phyloP scores from a whole-genome alignment of 2,113 vertebrate species.

The Copsychus sechellarum region DNA sequence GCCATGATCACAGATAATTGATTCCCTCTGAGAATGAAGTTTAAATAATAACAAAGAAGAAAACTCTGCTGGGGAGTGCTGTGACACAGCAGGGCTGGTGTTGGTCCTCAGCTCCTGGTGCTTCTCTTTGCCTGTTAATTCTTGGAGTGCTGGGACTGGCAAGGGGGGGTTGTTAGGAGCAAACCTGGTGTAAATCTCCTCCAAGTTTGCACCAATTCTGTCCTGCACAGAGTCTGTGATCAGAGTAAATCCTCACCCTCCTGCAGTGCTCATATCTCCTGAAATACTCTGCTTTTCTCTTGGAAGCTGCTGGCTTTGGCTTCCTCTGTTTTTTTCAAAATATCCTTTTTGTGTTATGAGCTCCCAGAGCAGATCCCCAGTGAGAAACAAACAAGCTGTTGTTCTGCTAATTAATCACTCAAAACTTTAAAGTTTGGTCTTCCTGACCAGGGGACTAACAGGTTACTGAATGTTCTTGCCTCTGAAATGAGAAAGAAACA shows the following conservation, averaged over 20 bases:
- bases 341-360: neutral
- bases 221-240: neutral
- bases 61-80: neutral
- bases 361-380: neutral
- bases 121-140: neutral
- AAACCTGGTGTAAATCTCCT: neutral
- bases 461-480: neutral
- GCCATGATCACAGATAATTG: neutral
- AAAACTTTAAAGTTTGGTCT: neutral
- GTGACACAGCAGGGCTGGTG: neutral
- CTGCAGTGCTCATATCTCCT: neutral
- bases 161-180: neutral
- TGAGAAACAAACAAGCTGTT: neutral
- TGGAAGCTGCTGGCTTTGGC: neutral
- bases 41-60: neutral
- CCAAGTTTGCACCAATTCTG: neutral
- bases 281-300: neutral
- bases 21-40: neutral
- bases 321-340: neutral
- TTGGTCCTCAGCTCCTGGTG: neutral
- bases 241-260: neutral
- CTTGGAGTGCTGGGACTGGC: neutral
- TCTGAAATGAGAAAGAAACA: neutral
- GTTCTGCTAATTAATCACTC: neutral
- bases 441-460: neutral